Evolutionary conservation across 2,797 vertebrate species (phyloP).

Genomic region (Decapterus maruadsi): DNA sequence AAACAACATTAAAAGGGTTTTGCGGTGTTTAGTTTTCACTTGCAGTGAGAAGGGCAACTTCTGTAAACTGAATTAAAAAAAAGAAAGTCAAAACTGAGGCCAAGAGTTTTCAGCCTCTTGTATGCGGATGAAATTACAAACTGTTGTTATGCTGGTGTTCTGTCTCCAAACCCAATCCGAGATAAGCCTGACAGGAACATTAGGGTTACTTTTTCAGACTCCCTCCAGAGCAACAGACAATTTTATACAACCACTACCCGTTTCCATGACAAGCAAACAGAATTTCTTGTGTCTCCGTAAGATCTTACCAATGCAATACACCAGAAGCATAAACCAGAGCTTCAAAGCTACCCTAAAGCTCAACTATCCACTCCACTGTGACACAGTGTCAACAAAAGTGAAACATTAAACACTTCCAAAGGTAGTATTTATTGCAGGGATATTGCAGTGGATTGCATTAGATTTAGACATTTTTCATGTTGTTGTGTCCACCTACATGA

Average conservation of each 20-base stretch:
- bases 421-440: constrained; percentile 42
- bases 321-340: not conserved
- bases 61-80: not conserved
- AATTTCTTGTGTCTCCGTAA: not conserved
- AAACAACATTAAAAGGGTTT: not conserved
- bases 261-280: not conserved
- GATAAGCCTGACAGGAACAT: constrained; percentile 10
- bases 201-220: constrained; percentile 4
- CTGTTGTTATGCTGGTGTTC: not conserved
- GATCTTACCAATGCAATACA: constrained; percentile 1
- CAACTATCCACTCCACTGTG: constrained; percentile 9
- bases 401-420: constrained; percentile 38
- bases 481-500: constrained; percentile 58
- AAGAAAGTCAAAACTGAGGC: not conserved
- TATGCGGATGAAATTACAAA: not conserved
- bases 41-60: not conserved
- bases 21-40: not conserved
- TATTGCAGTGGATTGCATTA: constrained; percentile 68
- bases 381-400: constrained; percentile 19
- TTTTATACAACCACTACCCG: not conserved
- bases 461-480: constrained; percentile 34
- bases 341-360: constrained; percentile 30
- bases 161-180: not conserved
- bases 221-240: not conserved
- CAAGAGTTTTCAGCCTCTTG: not conserved